Percentiles rank a stretch among this genome's conserved stretches.
Conservation (phyloP, 2,888 invertebrate species). For the Cerastis rubricosa region DNA sequence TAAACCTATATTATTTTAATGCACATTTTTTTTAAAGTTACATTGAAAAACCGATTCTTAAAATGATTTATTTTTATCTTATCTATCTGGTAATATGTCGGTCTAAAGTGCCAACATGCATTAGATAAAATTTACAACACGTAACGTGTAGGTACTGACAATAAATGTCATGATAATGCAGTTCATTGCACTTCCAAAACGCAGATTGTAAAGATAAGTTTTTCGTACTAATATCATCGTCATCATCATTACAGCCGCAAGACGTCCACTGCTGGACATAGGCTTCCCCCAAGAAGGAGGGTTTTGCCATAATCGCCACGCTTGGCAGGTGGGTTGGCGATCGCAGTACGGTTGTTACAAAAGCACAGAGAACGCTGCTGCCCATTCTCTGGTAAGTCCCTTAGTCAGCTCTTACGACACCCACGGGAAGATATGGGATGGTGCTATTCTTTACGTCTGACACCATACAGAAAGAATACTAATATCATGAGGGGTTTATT, state of each 20-base stretch:
- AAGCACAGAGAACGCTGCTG: too few relatives aligned
- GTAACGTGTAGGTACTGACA: constrained; percentile 28
- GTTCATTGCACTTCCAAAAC: constrained; percentile 47
- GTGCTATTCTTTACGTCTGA: too few relatives aligned
- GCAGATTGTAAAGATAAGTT: constrained; percentile 19
- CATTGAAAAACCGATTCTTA: neutral
- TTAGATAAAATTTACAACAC: constrained; percentile 37
- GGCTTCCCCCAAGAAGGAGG: too few relatives aligned
- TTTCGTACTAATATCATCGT: neutral
- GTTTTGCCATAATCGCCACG: too few relatives aligned
- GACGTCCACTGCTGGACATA: too few relatives aligned
- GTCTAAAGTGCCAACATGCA: constrained; percentile 11
- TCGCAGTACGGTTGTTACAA: too few relatives aligned
- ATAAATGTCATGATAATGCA: constrained; percentile 41
- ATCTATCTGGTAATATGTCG: neutral
- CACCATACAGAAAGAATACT: too few relatives aligned
- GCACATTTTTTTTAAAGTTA: neutral
- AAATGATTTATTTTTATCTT: constrained; percentile 16
- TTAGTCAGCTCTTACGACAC: too few relatives aligned
- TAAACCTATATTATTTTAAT: neutral
- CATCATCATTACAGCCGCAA: too few relatives aligned
- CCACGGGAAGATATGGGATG: too few relatives aligned
- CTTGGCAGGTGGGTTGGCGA: too few relatives aligned
- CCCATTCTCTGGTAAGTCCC: too few relatives aligned
- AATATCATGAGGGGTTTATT: neutral